phyloP scores from a whole-genome alignment of 2,797 vertebrate genomes.

The Lepilemur septentrionalis region DNA sequence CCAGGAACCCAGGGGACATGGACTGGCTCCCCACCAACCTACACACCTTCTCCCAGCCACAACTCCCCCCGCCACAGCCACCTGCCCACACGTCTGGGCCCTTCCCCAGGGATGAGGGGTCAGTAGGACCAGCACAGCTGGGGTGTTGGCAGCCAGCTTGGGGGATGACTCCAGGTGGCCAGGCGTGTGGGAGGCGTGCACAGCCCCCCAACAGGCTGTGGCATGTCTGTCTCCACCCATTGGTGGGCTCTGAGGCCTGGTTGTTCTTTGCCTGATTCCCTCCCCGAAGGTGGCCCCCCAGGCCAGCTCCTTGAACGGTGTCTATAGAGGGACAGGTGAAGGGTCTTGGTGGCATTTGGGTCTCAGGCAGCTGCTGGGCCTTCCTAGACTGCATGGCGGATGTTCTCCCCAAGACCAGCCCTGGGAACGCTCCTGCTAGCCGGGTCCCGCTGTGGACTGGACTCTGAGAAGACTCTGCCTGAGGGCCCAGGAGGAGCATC shows the following conservation, averaged over 20 bases:
- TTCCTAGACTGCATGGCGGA: accelerated
- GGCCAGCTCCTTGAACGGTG: background rate
- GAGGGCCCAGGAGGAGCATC: background rate
- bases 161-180: accelerated
- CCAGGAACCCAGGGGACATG: background rate
- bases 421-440: accelerated
- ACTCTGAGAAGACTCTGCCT: background rate
- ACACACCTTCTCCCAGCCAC: background rate
- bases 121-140: accelerated
- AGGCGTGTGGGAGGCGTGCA: accelerated
- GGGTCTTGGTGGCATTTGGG: background rate
- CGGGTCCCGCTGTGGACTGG: background rate
- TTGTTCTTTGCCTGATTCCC: background rate
- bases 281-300: background rate
- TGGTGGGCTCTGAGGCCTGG: background rate
- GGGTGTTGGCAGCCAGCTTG: background rate
- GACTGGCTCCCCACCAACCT: background rate
- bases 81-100: background rate
- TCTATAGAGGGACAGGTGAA: background rate
- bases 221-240: background rate
- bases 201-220: accelerated
- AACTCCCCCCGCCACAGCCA: accelerated
- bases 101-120: accelerated
- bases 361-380: background rate
- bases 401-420: too few relatives aligned